Base-by-base conservation (phyloP, 2,797 vertebrate species). In the Artibeus jamaicensis region DNA sequence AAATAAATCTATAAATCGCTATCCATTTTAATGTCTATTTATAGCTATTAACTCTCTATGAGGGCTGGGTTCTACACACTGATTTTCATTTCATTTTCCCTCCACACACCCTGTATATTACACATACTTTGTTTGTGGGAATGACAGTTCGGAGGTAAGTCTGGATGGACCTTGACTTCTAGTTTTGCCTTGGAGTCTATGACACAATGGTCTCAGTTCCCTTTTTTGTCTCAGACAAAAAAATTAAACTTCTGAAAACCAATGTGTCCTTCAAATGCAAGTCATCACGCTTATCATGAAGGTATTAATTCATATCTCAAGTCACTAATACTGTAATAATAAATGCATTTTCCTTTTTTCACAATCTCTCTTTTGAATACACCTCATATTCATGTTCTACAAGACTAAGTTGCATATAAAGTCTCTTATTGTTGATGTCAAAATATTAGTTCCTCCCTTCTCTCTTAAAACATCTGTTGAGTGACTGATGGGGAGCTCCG, bases 181-280 rank as follows among this genome's bases (percentile, higher is more conserved):
- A 48, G 37, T 89, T 93, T 89, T 91, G 68, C 44, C 46, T 84
- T 83, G 21, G 21, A 24, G n/a, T 70, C 53, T 86, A 16, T 46
- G 32, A 74, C 32, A n/a, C 0, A 29, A 19, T 59, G 39, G 50
- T 34, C 44, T 53, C 42, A 55, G n/a, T 85, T 76, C 77, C 42
- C 6, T 48, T 62, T 48, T 62, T 34, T 68, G 12, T 78, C 68
- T 89, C 55, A 89, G 74, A 26, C n/a, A 83, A 82, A 92, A 92
- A 78, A 44, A 24, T 77, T 50, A 34, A 83, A 78, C 29, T 91
- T 91, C 92, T 89, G 53, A 94, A 95, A 68, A 39, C 26, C 24
- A 48, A 1, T 39, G 18, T 44, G 2, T 62, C 93, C 21, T 86
- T 7, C 22, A 95, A 93, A 76, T 46, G 46, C 46, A 82, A 86